Evolutionary conservation across 2,888 invertebrate genomes (phyloP).

Genomic region (Cheilosia vernalis): DNA sequence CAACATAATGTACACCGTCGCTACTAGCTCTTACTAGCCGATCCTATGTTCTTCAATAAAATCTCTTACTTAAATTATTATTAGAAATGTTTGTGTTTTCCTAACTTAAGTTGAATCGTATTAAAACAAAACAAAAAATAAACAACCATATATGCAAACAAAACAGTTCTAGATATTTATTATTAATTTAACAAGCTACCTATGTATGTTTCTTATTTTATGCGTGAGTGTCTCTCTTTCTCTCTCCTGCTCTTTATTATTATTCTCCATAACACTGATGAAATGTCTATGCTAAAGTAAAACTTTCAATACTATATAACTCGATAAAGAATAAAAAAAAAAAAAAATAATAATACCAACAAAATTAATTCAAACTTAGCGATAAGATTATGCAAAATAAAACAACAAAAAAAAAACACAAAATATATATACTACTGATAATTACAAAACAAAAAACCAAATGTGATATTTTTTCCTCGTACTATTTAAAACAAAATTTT

Average conservation of each 20-base stretch:
- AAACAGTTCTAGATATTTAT: constrained; percentile 51
- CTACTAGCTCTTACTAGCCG: not conserved
- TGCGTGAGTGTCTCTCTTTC: constrained; percentile 42
- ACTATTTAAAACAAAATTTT: constrained; percentile 50
- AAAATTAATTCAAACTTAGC: constrained; percentile 18
- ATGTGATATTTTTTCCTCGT: constrained; percentile 76
- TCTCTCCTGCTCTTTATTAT: constrained; percentile 29
- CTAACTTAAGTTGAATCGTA: constrained; percentile 58
- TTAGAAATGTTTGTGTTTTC: constrained; percentile 11
- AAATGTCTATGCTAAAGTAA: constrained; percentile 44
- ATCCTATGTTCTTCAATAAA: constrained; percentile 22
- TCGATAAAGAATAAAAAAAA: constrained; percentile 21
- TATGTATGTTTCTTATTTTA: constrained; percentile 53
- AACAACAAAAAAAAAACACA: constrained; percentile 26
- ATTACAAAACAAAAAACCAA: constrained; percentile 70
- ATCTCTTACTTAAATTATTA: constrained; percentile 5
- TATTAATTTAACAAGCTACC: constrained; percentile 48
- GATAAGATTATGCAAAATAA: constrained; percentile 56
- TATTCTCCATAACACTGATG: constrained; percentile 44
- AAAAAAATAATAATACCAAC: not conserved
- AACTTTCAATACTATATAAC: constrained; percentile 34
- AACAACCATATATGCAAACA: constrained; percentile 50
- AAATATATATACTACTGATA: constrained; percentile 68
- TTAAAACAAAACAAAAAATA: constrained; percentile 34
- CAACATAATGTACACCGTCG: constrained; percentile 7